Percentiles rank a stretch among this genome's conserved stretches.
Evolutionary conservation across 2,888 invertebrate species (phyloP).

Genomic region (Pocota personata): DNA sequence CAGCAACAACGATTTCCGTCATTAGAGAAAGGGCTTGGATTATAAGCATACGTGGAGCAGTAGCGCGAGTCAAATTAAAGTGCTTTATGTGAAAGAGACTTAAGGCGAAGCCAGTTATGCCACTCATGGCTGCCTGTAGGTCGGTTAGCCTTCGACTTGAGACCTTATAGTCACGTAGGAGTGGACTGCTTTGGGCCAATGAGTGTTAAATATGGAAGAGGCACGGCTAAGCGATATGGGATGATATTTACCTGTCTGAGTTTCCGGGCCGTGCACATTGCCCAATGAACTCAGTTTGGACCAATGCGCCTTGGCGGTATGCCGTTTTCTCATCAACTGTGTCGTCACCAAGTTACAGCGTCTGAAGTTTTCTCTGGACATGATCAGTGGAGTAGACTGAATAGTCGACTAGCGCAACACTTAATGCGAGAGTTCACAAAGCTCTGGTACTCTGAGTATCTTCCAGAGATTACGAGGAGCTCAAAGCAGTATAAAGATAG

Average conservation of each 20-base stretch:
- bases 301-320: background rate
- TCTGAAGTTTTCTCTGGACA: too few relatives aligned
- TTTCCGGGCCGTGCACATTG: background rate
- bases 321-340: background rate
- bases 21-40: constrained; percentile 10
- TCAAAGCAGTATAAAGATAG: background rate
- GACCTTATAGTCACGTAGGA: too few relatives aligned
- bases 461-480: background rate
- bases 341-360: background rate
- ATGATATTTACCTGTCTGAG: too few relatives aligned
- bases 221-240: too few relatives aligned
- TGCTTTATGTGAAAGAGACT: background rate
- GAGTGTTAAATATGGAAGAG: too few relatives aligned
- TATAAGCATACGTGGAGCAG: background rate
- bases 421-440: background rate
- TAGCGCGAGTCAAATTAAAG: background rate
- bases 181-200: too few relatives aligned
- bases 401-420: background rate
- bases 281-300: background rate
- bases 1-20: background rate
- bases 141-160: too few relatives aligned
- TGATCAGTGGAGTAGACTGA: background rate
- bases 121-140: too few relatives aligned
- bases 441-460: background rate
- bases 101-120: too few relatives aligned